Evolutionary conservation across 2,797 vertebrate genomes (phyloP).

Genomic region (Tarsius wallacei): DNA sequence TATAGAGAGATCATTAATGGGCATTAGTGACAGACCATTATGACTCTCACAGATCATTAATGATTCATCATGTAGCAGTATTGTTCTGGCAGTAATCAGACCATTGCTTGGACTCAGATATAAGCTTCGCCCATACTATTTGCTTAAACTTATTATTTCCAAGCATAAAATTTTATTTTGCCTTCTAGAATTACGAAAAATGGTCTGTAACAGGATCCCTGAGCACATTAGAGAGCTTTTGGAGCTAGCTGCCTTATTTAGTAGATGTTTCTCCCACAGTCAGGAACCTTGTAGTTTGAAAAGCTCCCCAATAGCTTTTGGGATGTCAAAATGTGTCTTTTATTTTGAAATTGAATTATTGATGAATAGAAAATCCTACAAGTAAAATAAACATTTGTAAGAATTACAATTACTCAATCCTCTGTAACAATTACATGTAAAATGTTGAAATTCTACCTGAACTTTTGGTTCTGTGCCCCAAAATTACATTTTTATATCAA

Average conservation of each 20-base stretch:
- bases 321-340: slow-evolving; percentile 76
- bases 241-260: slow-evolving; percentile 83
- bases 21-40: slow-evolving; percentile 99
- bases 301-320: slow-evolving; percentile 81
- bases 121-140: slow-evolving; percentile 91
- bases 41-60: slow-evolving; percentile 99
- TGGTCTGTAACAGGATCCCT: slow-evolving; percentile 96
- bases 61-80: slow-evolving; percentile 96
- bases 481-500: slow-evolving; percentile 66
- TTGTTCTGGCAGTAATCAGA: slow-evolving; percentile 93
- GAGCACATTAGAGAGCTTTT: slow-evolving; percentile 91
- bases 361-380: slow-evolving; percentile 83
- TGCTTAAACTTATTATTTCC: slow-evolving; percentile 94
- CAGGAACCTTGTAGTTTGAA: slow-evolving; percentile 85
- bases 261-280: slow-evolving; percentile 76
- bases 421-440: slow-evolving; percentile 73
- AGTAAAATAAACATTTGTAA: slow-evolving; percentile 83
- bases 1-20: slow-evolving; percentile 98
- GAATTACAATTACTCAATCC: slow-evolving; percentile 78
- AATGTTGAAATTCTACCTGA: slow-evolving; percentile 68
- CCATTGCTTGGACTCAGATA: slow-evolving; percentile 90
- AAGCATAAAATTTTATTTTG: slow-evolving; percentile 92
- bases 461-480: slow-evolving; percentile 53
- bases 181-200: slow-evolving; percentile 95
- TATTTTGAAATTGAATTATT: slow-evolving; percentile 87